phyloP scores from a whole-genome alignment of 1,140 invertebrate species.

The Drosophila oshimai region DNA sequence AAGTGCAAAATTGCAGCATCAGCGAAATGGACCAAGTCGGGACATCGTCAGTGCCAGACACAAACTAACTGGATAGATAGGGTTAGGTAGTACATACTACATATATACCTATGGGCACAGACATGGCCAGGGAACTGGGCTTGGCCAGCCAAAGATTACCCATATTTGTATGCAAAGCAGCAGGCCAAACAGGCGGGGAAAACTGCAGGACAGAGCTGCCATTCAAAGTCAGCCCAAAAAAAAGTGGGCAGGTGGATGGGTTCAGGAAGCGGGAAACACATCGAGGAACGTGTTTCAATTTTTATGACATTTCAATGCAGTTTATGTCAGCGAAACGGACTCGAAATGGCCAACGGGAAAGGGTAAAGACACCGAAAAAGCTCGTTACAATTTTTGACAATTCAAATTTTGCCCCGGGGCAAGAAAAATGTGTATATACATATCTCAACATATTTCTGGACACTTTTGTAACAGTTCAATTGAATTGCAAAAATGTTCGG shows the following conservation, averaged over 20 bases:
- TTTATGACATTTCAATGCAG: constrained; percentile 81
- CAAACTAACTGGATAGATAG: constrained; percentile 2
- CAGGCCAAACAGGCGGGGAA: constrained; percentile 59
- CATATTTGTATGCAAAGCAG: constrained; percentile 80
- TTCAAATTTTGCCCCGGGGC: constrained; percentile 18
- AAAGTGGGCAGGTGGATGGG: background rate
- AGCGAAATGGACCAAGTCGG: constrained; percentile 46
- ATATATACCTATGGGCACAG: background rate
- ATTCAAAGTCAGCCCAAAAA: constrained; percentile 62
- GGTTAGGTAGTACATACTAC: background rate
- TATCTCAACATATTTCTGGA: constrained; percentile 26
- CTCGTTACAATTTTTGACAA: constrained; percentile 52
- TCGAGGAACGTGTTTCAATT: constrained; percentile 74
- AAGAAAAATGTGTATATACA: constrained; percentile 1
- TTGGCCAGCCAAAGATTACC: constrained; percentile 59
- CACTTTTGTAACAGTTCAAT: constrained; percentile 45
- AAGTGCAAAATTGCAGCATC: constrained; percentile 77
- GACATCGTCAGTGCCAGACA: constrained; percentile 25
- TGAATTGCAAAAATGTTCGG: constrained; percentile 34
- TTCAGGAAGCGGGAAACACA: constrained; percentile 31
- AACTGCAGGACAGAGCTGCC: constrained; percentile 35
- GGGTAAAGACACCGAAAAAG: constrained; percentile 1
- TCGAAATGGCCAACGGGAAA: constrained; percentile 31
- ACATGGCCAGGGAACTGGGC: constrained; percentile 21
- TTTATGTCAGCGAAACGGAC: constrained; percentile 75